These are phyloP conservation scores for Papilio demoleus DNA, from an alignment of 2,888 invertebrate genomes.

Conservation along the genomic window DNA sequence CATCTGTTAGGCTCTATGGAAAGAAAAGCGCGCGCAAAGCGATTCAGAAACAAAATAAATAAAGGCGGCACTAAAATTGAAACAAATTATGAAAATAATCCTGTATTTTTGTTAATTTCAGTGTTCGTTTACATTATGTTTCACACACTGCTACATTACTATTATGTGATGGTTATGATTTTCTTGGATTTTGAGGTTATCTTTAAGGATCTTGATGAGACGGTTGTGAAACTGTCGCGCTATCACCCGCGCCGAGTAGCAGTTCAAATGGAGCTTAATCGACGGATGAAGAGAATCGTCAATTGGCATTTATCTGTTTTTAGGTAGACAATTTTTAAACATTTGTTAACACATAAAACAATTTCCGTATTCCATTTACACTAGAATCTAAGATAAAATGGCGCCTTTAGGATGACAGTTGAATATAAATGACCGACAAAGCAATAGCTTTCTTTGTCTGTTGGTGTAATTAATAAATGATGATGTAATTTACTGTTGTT, in stretches of 20 bases:
- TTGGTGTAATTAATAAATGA: not conserved
- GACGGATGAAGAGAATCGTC: conserved; percentile 59
- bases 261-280: conserved; percentile 55
- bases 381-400: not conserved
- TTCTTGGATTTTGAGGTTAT: conserved; percentile 59
- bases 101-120: conserved; percentile 50
- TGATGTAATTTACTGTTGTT: not conserved
- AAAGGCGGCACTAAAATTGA: not conserved
- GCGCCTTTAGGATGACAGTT: not conserved
- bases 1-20: not conserved
- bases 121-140: conserved; percentile 65
- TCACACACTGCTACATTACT: conserved; percentile 64
- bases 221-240: conserved; percentile 49
- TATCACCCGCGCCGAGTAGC: conserved; percentile 50
- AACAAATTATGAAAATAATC: not conserved
- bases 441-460: not conserved
- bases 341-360: too few species aligned
- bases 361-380: too few species aligned
- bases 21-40: not conserved
- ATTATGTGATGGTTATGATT: conserved; percentile 61
- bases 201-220: conserved; percentile 63
- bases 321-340: too few species aligned
- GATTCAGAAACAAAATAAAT: not conserved
- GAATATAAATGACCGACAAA: not conserved
- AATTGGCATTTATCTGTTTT: conserved; percentile 63